Evolutionary conservation across 2,113 vertebrate genomes (phyloP).

Genomic region (Myrmophylax atrothorax): DNA sequence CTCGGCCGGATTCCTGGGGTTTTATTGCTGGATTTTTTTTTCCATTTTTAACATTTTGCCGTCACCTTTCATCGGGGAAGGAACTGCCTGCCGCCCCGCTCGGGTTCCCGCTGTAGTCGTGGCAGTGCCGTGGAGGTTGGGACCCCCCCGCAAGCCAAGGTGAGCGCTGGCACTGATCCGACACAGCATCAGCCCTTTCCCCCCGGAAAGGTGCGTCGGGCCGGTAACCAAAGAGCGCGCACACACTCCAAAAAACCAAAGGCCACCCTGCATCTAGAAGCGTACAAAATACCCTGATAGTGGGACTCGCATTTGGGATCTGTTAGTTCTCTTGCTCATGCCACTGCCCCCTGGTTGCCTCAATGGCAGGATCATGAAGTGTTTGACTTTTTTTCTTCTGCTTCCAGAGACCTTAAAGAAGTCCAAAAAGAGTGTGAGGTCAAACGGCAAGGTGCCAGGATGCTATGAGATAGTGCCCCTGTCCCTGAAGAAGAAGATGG

Average conservation of each 20-base stretch:
- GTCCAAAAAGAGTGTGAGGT: conserved; percentile 82
- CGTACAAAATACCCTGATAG: not conserved
- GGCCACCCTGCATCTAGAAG: conserved; percentile 8
- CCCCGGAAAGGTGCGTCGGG: not conserved
- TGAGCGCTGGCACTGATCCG: conserved; percentile 53
- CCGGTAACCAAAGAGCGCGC: not conserved
- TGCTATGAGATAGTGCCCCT: conserved; percentile 84
- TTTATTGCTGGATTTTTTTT: not conserved
- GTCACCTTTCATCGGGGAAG: not conserved
- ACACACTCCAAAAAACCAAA: not conserved
- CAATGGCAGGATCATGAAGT: conserved; percentile 94
- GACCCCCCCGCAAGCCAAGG: conserved; percentile 25
- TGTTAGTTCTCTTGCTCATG: conserved; percentile 76
- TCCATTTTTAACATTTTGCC: not conserved
- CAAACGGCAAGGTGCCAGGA: conserved; percentile 77
- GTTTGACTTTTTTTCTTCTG: conserved; percentile 88
- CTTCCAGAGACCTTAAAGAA: conserved; percentile 91
- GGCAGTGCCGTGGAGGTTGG: conserved; percentile 10
- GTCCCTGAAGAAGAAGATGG: conserved; percentile 88
- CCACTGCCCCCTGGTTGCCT: conserved; percentile 85
- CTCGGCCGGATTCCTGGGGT: not conserved
- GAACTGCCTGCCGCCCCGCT: not conserved
- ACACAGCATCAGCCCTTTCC: not conserved
- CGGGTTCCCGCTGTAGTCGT: not conserved
- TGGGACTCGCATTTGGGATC: conserved; percentile 46